Percentiles rank a stretch among this genome's conserved stretches.
phyloP scores from a whole-genome alignment of 2,797 vertebrate species.

The Enteromius anoplus region DNA sequence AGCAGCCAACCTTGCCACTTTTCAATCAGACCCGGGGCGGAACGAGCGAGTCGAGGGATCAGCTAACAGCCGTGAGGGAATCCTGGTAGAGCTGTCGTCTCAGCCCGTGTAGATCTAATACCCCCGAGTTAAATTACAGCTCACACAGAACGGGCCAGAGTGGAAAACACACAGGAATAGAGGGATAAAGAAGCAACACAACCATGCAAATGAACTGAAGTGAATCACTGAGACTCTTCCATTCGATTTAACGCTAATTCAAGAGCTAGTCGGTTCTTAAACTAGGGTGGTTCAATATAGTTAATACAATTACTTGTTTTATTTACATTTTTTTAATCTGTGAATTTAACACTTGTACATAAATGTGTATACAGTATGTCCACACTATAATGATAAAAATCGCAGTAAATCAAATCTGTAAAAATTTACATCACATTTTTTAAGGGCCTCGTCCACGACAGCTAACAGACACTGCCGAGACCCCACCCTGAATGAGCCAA shows the following conservation, averaged over 20 bases:
- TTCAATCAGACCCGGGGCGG: constrained; percentile 40
- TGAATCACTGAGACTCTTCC: not conserved
- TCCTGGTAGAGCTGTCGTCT: constrained; percentile 22
- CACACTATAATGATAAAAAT: not conserved
- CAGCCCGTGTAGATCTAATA: constrained; percentile 12
- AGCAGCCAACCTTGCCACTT: constrained; percentile 56
- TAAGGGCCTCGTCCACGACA: not conserved
- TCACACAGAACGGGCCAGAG: constrained; percentile 1
- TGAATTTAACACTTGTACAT: not conserved
- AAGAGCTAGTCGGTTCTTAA: not conserved
- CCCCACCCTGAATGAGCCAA: not conserved
- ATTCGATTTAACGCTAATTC: constrained; percentile 4
- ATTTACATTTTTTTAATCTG: not conserved
- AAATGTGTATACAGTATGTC: not conserved
- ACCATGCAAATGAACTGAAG: constrained; percentile 29
- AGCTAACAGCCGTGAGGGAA: constrained; percentile 18
- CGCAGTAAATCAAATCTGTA: not conserved
- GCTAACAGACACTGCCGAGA: not conserved
- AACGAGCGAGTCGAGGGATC: constrained; percentile 6
- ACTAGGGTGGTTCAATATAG: not conserved
- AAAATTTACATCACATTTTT: not conserved
- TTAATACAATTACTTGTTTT: not conserved
- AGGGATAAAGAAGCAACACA: constrained; percentile 27
- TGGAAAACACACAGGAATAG: constrained; percentile 36
- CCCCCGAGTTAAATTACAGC: constrained; percentile 35